phyloP scores from a whole-genome alignment of 2,113 vertebrate genomes.

The Regulus satrapa region DNA sequence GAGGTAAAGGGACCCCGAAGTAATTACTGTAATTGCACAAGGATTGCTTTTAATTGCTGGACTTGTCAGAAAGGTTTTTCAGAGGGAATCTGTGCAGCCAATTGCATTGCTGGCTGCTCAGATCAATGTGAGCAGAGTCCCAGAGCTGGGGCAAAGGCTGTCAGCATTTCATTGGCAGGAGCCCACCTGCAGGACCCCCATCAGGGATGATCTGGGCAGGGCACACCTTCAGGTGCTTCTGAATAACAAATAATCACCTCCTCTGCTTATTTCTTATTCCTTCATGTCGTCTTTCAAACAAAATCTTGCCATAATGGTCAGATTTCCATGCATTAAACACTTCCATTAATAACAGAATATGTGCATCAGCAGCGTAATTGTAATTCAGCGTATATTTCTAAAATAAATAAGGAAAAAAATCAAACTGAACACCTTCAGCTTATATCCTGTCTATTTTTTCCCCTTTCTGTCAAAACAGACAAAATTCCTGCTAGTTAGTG shows the following conservation, averaged over 20 bases:
- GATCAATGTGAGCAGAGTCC: slow-evolving; percentile 7
- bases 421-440: not conserved
- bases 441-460: not conserved
- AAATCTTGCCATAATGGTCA: not conserved
- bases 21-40: not conserved
- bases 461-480: not conserved
- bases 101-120: not conserved
- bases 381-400: not conserved
- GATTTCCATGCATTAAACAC: not conserved
- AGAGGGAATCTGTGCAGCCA: not conserved
- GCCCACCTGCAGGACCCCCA: not conserved
- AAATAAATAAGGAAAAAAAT: not conserved
- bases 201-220: not conserved
- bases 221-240: not conserved
- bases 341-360: not conserved
- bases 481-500: not conserved
- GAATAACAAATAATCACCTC: not conserved
- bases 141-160: not conserved
- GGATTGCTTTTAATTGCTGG: slow-evolving; percentile 4
- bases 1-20: slow-evolving; percentile 10
- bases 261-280: rapidly evolving
- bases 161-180: slow-evolving; percentile 35
- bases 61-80: slow-evolving; percentile 1
- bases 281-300: not conserved
- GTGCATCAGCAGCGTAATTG: not conserved